Percentiles rank a stretch among this genome's conserved stretches.
Evolutionary conservation across 1,140 invertebrate genomes (phyloP).

Genomic region (Microvelia longipes): DNA sequence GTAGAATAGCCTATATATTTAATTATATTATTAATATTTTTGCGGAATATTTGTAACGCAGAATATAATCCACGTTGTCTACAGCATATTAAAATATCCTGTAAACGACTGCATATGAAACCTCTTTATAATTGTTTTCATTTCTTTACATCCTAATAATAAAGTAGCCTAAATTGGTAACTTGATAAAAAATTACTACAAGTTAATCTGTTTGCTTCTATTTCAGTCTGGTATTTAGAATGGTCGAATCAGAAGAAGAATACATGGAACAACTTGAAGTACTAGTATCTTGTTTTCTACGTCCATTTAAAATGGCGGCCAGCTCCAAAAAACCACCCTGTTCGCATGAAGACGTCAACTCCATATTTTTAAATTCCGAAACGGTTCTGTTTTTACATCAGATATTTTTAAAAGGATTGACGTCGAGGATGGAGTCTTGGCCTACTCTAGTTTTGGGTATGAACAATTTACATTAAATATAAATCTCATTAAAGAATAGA

Average conservation of each 20-base stretch:
- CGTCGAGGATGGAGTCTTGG: conserved; percentile 82
- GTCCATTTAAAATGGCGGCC: conserved; percentile 87
- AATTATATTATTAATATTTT: too few relatives aligned
- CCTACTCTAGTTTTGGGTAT: conserved; percentile 74
- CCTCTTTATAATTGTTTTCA: too few relatives aligned
- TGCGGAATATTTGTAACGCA: too few relatives aligned
- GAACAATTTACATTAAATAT: neutral
- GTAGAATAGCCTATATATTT: too few relatives aligned
- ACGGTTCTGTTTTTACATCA: conserved; percentile 88
- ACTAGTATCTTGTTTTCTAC: conserved; percentile 76
- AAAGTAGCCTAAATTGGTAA: too few relatives aligned
- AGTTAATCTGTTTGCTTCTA: too few relatives aligned
- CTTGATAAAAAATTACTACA: too few relatives aligned
- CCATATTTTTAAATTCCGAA: conserved; percentile 88
- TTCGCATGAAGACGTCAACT: conserved; percentile 87
- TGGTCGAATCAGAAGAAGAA: conserved; percentile 82
- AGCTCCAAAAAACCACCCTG: conserved; percentile 85
- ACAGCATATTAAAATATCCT: too few relatives aligned
- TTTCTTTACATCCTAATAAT: too few relatives aligned
- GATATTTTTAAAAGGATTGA: conserved; percentile 87
- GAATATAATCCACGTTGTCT: too few relatives aligned
- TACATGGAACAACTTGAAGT: conserved; percentile 85
- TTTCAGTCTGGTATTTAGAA: conserved; percentile 73
- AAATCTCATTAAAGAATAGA: too few relatives aligned
- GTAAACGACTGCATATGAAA: too few relatives aligned